Evolutionary conservation across 2,888 invertebrate genomes (phyloP).

Genomic region (Drosophila quinaria): DNA sequence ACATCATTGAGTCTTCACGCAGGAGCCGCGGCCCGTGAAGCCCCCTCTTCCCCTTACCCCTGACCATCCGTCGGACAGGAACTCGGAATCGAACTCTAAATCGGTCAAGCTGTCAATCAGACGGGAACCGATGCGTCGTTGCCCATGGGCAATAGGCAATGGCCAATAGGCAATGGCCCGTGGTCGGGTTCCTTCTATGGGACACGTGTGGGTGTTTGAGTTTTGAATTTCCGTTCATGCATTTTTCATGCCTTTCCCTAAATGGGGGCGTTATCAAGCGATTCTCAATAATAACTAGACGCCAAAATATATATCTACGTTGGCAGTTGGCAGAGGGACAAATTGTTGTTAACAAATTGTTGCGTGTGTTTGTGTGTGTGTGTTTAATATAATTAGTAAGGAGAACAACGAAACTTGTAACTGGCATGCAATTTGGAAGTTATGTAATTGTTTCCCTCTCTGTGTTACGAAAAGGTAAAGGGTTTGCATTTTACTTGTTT

Average conservation of each 20-base stretch:
- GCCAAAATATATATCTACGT: conserved; percentile 9
- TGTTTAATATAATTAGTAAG: conserved; percentile 74
- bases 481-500: conserved; percentile 29
- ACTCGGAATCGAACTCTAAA: conserved; percentile 45
- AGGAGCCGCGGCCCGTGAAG: conserved; percentile 46
- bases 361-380: conserved; percentile 28
- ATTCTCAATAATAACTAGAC: conserved; percentile 45
- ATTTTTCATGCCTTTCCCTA: conserved; percentile 66
- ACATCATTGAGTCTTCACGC: conserved; percentile 70
- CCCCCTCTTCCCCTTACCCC: not conserved
- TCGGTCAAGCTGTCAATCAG: conserved; percentile 79
- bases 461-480: conserved; percentile 23
- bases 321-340: conserved; percentile 6
- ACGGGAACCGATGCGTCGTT: conserved; percentile 44
- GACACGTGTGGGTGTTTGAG: conserved; percentile 59
- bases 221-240: conserved; percentile 76
- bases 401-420: conserved; percentile 61
- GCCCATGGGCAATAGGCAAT: conserved; percentile 1
- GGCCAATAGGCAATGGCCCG: conserved; percentile 3
- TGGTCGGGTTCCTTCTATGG: conserved; percentile 13
- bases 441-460: conserved; percentile 42
- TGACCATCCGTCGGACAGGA: not conserved
- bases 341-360: conserved; percentile 46
- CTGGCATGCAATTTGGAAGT: conserved; percentile 50
- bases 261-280: conserved; percentile 65